phyloP scores from a whole-genome alignment of 2,888 invertebrate species.

The Corythucha ciliata region DNA sequence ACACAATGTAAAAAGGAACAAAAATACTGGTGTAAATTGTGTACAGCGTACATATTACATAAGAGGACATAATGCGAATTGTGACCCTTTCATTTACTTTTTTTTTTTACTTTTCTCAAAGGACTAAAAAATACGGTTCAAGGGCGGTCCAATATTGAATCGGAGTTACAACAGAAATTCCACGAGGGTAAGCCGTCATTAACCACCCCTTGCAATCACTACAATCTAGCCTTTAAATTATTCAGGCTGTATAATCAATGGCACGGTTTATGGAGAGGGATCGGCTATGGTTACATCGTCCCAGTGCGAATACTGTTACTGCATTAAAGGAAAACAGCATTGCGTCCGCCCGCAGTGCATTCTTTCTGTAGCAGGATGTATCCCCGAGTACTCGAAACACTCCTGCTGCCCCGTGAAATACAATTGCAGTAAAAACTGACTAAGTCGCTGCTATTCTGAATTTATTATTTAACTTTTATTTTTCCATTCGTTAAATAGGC shows the following conservation, averaged over 20 bases:
- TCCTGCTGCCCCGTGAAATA: constrained; percentile 75
- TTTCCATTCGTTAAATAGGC: background rate
- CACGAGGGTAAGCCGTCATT: background rate
- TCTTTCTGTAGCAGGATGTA: constrained; percentile 61
- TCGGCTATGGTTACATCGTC: constrained; percentile 72
- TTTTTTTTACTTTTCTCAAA: too few relatives aligned
- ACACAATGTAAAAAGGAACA: too few relatives aligned
- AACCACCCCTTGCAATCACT: too few relatives aligned
- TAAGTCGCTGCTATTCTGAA: background rate
- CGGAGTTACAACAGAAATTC: background rate
- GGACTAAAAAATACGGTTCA: constrained; percentile 11
- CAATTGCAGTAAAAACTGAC: constrained; percentile 53
- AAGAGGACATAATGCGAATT: background rate
- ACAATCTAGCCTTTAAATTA: too few relatives aligned
- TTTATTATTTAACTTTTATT: background rate
- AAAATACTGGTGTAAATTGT: too few relatives aligned
- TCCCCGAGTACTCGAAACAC: constrained; percentile 51
- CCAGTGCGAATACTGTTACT: constrained; percentile 81
- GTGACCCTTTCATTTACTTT: too few relatives aligned
- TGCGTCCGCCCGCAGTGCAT: constrained; percentile 75
- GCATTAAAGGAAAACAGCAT: constrained; percentile 58
- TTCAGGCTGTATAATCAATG: constrained; percentile 60
- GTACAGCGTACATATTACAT: background rate
- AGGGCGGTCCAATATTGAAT: constrained; percentile 16
- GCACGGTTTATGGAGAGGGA: constrained; percentile 64